Percentiles rank a stretch among this genome's conserved stretches.
These are phyloP conservation scores for Torymus aiolomorphi DNA, from an alignment of 2,888 invertebrate species.

Conservation along the genomic window DNA sequence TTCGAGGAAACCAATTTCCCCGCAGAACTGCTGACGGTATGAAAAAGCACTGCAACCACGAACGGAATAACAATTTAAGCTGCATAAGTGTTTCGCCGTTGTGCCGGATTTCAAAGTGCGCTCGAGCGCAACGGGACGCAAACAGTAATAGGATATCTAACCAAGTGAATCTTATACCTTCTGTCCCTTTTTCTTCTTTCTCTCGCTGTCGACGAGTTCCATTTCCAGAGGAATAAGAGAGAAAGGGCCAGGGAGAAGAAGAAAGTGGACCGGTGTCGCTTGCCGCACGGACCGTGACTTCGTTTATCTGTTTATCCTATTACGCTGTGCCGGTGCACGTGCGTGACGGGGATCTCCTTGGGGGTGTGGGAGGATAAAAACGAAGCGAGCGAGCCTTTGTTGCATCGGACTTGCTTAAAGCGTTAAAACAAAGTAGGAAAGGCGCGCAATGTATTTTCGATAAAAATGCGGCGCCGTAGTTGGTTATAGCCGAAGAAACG, in stretches of 20 bases:
- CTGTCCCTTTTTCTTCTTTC: not conserved
- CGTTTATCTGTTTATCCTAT: constrained; percentile 18
- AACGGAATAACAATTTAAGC: not conserved
- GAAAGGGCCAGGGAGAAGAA: too few relatives aligned
- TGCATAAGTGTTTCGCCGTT: not conserved
- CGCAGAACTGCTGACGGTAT: too few relatives aligned
- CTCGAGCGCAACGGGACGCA: not conserved
- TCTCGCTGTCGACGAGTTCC: too few relatives aligned
- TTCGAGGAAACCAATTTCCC: too few relatives aligned
- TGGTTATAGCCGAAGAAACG: too few relatives aligned
- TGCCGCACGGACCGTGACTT: constrained; percentile 6
- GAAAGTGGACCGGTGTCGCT: not conserved
- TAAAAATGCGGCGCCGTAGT: too few relatives aligned
- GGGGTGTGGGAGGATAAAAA: not conserved
- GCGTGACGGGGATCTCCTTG: not conserved
- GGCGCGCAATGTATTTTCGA: too few relatives aligned
- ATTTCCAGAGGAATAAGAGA: too few relatives aligned
- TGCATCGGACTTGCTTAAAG: not conserved
- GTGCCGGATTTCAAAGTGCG: too few relatives aligned
- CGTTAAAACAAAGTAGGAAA: too few relatives aligned
- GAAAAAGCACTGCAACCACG: too few relatives aligned
- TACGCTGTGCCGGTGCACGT: not conserved
- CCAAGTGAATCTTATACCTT: not conserved
- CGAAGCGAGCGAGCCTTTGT: not conserved
- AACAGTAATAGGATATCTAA: not conserved